These are phyloP conservation scores for Eolophus roseicapilla DNA, from an alignment of 2,113 vertebrate genomes.

Conservation along the genomic window DNA sequence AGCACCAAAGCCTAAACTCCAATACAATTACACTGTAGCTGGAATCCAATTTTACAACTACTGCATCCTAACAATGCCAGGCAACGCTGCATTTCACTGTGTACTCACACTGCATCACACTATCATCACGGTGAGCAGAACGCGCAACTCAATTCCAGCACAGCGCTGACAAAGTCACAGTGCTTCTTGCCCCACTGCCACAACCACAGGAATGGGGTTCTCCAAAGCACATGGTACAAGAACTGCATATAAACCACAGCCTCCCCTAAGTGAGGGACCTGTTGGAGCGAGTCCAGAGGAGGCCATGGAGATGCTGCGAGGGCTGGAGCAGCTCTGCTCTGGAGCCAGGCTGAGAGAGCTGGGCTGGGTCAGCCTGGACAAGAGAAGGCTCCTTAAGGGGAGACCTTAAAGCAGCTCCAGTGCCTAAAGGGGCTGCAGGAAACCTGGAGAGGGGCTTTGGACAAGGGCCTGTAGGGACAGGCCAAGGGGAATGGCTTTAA, in stretches of 20 bases:
- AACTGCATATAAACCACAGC: accelerated
- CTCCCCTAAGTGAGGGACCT: accelerated
- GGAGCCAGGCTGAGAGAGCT: not conserved
- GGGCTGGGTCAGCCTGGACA: not conserved
- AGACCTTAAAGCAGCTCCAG: too few species aligned
- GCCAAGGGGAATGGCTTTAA: too few species aligned
- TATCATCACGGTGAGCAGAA: accelerated
- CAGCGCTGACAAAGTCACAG: accelerated
- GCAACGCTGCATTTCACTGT: accelerated
- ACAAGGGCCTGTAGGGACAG: too few species aligned
- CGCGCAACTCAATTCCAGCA: not conserved
- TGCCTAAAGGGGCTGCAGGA: too few species aligned
- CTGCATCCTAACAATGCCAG: not conserved
- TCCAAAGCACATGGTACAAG: not conserved
- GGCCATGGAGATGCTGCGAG: not conserved
- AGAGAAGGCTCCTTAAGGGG: too few species aligned
- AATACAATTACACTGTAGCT: not conserved
- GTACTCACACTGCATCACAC: accelerated
- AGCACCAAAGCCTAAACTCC: not conserved
- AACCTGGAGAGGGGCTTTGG: too few species aligned
- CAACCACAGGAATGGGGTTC: accelerated
- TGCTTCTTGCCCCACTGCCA: not conserved
- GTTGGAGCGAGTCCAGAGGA: not conserved
- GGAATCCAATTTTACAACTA: not conserved
- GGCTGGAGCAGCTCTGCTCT: not conserved